Conservation (phyloP, 1,140 invertebrate species). For the Spodoptera frugiperda region DNA sequence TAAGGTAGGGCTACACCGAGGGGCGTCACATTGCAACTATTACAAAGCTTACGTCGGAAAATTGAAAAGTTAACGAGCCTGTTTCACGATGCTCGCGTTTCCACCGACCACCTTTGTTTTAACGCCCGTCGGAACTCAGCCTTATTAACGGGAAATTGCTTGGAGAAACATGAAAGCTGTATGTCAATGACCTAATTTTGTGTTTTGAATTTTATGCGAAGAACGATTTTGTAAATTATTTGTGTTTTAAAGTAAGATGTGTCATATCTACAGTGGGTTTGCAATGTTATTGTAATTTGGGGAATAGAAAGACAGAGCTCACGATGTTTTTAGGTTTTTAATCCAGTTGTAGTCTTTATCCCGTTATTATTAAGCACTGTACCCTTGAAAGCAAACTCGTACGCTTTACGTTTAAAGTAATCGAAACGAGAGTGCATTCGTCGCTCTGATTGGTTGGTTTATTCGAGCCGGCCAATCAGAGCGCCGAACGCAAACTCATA, state of each 20-base stretch:
- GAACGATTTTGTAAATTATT: constrained; percentile 17
- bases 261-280: too few relatives aligned
- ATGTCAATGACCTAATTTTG: constrained; percentile 51
- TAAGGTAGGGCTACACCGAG: constrained; percentile 31
- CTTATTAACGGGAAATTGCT: constrained; percentile 56
- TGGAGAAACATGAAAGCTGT: constrained; percentile 52
- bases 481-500: too few relatives aligned
- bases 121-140: constrained; percentile 50
- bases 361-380: too few relatives aligned
- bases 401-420: too few relatives aligned
- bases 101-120: constrained; percentile 59
- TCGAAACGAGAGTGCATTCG: too few relatives aligned
- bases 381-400: too few relatives aligned
- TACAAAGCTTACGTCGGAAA: constrained; percentile 61
- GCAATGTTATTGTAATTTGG: too few relatives aligned
- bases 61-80: constrained; percentile 70
- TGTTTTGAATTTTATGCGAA: constrained; percentile 17
- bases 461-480: too few relatives aligned
- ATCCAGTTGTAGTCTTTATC: too few relatives aligned
- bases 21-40: constrained; percentile 49
- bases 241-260: not conserved
- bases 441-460: too few relatives aligned
- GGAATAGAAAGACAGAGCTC: too few relatives aligned
- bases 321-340: too few relatives aligned
- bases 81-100: constrained; percentile 58